Evolutionary conservation across 2,888 invertebrate species (phyloP).

Genomic region (Phoronis australis): DNA sequence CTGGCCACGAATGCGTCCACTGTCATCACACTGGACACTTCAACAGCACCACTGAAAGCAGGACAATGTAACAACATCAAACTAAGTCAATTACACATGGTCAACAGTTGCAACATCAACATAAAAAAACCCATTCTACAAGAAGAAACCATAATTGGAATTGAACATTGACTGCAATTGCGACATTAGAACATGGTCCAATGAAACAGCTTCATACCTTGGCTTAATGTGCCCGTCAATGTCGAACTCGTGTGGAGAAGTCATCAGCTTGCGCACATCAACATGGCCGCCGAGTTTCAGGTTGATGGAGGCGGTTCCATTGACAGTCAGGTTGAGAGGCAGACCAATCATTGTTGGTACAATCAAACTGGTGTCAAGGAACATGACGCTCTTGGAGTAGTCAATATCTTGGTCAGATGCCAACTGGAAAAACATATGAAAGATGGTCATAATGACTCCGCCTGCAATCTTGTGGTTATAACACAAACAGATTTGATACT

Average conservation of each 20-base stretch:
- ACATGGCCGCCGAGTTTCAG: constrained; percentile 75
- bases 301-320: constrained; percentile 81
- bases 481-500: no score
- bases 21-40: constrained; percentile 78
- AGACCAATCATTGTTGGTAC: constrained; percentile 79
- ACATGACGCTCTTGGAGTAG: constrained; percentile 76
- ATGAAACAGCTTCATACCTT: constrained; percentile 62
- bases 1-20: constrained; percentile 75
- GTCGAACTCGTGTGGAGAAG: constrained; percentile 60
- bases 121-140: no score
- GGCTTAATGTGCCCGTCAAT: constrained; percentile 77
- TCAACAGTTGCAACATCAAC: no score
- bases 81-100: no score
- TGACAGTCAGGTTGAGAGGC: constrained; percentile 75
- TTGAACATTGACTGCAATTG: no score
- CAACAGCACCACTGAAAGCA: constrained; percentile 69
- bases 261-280: constrained; percentile 61
- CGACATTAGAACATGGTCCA: no score
- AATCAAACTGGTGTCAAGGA: constrained; percentile 82
- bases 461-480: no score
- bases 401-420: constrained; percentile 69
- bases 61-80: no score
- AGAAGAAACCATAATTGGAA: no score
- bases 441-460: no score
- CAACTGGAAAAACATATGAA: no score